Base-by-base conservation (phyloP, 2,797 vertebrate genomes). In the Triplophysa yarkandensis region DNA sequence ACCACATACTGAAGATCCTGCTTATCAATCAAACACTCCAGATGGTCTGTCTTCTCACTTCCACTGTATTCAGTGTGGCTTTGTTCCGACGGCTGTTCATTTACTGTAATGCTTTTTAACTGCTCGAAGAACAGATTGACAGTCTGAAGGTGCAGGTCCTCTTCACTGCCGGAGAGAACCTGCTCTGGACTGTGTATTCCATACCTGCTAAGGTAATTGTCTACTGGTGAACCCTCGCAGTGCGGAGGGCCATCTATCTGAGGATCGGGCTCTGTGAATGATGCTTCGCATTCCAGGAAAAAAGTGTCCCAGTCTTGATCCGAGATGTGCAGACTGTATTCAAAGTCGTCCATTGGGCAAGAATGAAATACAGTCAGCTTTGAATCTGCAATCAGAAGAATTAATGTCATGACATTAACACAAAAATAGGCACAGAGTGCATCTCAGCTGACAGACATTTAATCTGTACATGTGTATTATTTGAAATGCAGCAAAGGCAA, bases 221-320 rank as follows among this genome's bases (percentile, higher is more conserved):
- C 87, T 68, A 85, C 80, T 70, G 88, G 88, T 57, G 87, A 89
- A n/a, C 80, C 87, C 36, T 85, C 84, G 32, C 78, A 77, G 74
- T 86, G 77, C 1, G 76, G 80, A 1, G 87, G 84, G 23, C 76
- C 75, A 2, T 88, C 86, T 1, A 83, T 75, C 10, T 73, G 71
- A 46, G 1, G 64, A 41, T 84, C 82, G 66, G 74, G 36, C 76
- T 74, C 6, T 65, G 62, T 6, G 71, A 60, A 27, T 57, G 80
- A 48, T 60, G 52, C 95, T 61, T 96, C 95, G 0, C 94, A 86
- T 0, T 92, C 87, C 1, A 71, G 80, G 17, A 92, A 91, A 84
- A 98, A 97, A 81, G 90, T 84, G 0, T 94, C 88, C 96, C 96
- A 98, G 82, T 96, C 96, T 17, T 84, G 87, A 77, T 98, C 95